Percentiles rank a stretch among this genome's conserved stretches.
Conservation (phyloP, 2,113 vertebrate species). For the Elephas maximus region DNA sequence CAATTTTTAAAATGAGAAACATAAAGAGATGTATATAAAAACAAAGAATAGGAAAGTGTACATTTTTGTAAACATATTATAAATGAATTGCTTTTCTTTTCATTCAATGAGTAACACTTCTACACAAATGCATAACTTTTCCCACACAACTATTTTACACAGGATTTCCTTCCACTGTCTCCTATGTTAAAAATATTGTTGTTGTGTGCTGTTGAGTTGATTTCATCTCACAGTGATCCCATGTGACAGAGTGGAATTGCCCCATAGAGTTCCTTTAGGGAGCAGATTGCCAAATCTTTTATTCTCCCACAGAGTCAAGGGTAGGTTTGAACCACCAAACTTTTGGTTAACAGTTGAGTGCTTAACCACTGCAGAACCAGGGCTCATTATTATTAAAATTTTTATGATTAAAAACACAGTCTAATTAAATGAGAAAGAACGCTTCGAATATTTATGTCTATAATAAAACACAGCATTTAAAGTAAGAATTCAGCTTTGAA, state of each 20-base stretch:
- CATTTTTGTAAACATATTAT: not conserved
- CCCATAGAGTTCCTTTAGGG: too few relatives aligned
- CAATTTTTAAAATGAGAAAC: constrained; percentile 34
- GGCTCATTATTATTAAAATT: too few relatives aligned
- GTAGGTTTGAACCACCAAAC: not conserved
- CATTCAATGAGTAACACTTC: not conserved
- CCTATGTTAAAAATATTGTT: constrained; percentile 17
- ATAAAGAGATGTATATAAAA: not conserved
- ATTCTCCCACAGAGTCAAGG: not conserved
- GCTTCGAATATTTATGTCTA: not conserved
- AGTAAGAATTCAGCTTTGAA: constrained; percentile 36
- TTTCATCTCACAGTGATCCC: not conserved
- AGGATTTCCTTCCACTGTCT: constrained; percentile 21
- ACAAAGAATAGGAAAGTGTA: not conserved
- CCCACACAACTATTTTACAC: not conserved
- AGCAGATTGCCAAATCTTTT: not conserved
- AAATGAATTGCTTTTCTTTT: constrained; percentile 29
- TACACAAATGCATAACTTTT: not conserved
- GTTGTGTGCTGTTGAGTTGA: not conserved
- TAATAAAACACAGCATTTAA: constrained; percentile 13
- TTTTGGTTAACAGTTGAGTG: not conserved
- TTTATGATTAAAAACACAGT: not conserved
- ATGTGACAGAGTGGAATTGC: not conserved
- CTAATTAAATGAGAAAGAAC: not conserved
- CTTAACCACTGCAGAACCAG: too few relatives aligned